Percentiles rank a stretch among this genome's conserved stretches.
Evolutionary conservation across 2,888 invertebrate genomes (phyloP).

Genomic region (Corythucha ciliata): DNA sequence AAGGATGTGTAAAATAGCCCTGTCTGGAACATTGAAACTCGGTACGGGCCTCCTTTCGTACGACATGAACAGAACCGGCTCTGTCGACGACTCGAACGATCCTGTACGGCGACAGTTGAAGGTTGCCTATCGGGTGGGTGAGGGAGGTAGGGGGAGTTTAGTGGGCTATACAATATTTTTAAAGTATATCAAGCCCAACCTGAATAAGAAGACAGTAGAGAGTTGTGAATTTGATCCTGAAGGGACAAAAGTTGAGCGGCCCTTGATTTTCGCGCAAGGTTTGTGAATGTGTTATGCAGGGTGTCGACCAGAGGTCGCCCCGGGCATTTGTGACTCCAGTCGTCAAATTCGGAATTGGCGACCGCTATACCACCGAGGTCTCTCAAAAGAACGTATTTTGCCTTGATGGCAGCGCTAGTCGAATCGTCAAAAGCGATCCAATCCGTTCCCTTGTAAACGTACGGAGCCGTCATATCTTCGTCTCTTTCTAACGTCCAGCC

Average conservation of each 20-base stretch:
- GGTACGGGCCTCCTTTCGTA: conserved; percentile 62
- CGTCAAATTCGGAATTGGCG: conserved; percentile 50
- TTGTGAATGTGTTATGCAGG: conserved; percentile 38
- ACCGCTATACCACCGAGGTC: conserved; percentile 61
- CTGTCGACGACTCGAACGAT: conserved; percentile 64
- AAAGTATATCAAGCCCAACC: no score
- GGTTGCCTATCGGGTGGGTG: conserved; percentile 47
- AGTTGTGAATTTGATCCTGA: conserved; percentile 49
- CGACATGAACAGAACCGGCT: conserved; percentile 60
- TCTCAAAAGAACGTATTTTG: conserved; percentile 60
- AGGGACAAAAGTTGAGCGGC: conserved; percentile 55
- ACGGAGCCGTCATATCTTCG: conserved; percentile 66
- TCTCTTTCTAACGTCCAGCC: conserved; percentile 68
- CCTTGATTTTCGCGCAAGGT: conserved; percentile 52
- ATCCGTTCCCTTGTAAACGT: conserved; percentile 59
- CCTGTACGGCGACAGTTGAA: conserved; percentile 61
- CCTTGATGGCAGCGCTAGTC: conserved; percentile 62
- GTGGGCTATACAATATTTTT: no score
- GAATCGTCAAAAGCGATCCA: conserved; percentile 72
- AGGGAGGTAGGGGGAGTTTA: no score
- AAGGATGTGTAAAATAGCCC: conserved; percentile 69
- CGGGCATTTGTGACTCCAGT: conserved; percentile 41
- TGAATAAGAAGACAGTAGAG: conserved; percentile 27
- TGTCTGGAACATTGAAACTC: conserved; percentile 65
- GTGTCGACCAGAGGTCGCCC: conserved; percentile 33